A percentile compares a stretch with the other conserved stretches of the same genome.
phyloP scores from a whole-genome alignment of 2,797 vertebrate genomes.

The Phrynocephalus vlangalii region DNA sequence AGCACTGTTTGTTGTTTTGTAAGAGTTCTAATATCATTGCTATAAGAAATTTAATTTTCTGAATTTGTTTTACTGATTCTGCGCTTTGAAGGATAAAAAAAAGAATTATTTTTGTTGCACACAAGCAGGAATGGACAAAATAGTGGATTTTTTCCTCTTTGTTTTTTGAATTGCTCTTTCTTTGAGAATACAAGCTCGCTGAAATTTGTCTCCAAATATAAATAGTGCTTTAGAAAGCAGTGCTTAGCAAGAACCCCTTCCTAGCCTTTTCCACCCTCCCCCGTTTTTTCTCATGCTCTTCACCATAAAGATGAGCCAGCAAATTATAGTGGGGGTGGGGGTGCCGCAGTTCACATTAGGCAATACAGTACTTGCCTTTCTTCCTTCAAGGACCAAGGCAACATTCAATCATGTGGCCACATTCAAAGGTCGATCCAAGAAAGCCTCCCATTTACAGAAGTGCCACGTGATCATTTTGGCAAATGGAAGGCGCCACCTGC shows the following conservation, averaged over 20 bases:
- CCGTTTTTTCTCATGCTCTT: background rate
- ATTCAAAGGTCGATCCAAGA: background rate
- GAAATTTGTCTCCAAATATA: background rate
- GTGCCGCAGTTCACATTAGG: background rate
- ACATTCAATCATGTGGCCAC: background rate
- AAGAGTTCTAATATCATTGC: background rate
- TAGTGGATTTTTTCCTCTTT: background rate
- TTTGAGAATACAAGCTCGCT: background rate
- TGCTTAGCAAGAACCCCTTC: background rate
- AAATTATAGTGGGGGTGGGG: background rate
- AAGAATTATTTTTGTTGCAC: slow-evolving; percentile 20
- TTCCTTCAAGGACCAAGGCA: background rate
- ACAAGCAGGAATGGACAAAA: background rate
- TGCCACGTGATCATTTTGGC: background rate
- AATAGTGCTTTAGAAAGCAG: background rate
- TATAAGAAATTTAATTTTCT: slow-evolving; percentile 20
- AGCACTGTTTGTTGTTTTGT: slow-evolving; percentile 10
- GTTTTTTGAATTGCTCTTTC: background rate
- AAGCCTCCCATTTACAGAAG: background rate
- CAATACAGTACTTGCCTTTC: background rate
- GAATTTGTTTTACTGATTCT: slow-evolving; percentile 13
- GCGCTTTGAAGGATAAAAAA: background rate
- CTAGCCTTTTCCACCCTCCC: background rate
- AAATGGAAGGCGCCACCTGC: background rate
- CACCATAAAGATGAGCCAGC: background rate